Evolutionary conservation across 2,797 vertebrate species (phyloP).

Genomic region (Anabacerthia variegaticeps): DNA sequence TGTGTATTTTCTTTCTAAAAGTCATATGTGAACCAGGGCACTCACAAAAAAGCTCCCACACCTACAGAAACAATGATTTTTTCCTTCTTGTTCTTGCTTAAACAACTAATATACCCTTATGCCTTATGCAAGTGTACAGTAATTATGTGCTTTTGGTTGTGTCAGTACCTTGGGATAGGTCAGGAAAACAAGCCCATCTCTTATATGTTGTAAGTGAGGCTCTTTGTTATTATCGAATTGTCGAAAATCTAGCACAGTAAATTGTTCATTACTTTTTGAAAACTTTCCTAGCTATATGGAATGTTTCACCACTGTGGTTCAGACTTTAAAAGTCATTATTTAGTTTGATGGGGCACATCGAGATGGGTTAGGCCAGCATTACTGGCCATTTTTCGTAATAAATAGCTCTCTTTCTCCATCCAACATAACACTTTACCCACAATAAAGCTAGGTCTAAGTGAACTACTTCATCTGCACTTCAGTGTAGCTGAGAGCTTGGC

Average conservation of each 20-base stretch:
- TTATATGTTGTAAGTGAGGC: fast-evolving
- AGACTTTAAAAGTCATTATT: neutral
- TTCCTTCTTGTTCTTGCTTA: neutral
- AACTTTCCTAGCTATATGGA: neutral
- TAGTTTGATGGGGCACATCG: neutral
- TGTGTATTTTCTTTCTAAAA: neutral
- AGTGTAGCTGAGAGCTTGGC: neutral
- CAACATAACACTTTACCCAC: neutral
- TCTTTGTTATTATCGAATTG: neutral
- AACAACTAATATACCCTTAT: neutral
- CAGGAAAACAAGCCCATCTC: neutral
- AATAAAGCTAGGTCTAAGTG: neutral
- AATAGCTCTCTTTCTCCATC: neutral
- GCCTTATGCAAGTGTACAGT: neutral
- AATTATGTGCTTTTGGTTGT: neutral
- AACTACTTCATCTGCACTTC: neutral
- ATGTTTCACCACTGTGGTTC: neutral
- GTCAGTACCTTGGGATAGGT: neutral
- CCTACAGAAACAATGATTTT: neutral
- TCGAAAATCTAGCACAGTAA: neutral
- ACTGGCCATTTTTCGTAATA: neutral
- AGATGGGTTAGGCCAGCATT: neutral
- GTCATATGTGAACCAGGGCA: neutral
- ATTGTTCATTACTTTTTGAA: neutral
- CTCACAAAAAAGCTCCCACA: neutral